Evolutionary conservation across 2,797 vertebrate species (phyloP), one percentile per base, ranked within the genome.

Genomic region (Mormyrus proboscirostris): DNA sequence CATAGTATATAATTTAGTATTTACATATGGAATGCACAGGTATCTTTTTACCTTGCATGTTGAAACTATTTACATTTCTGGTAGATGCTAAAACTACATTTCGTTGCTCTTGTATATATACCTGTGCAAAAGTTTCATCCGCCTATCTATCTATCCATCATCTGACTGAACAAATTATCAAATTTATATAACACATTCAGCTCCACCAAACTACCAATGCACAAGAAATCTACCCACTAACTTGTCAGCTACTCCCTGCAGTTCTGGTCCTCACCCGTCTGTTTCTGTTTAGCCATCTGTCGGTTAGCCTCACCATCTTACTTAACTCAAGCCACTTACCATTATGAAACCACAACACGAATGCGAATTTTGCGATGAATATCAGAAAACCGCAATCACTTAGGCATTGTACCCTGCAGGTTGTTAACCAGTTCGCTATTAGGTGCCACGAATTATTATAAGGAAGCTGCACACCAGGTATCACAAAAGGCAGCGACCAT

Each of bases 401-500:
- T 14, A 29, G 33, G 29, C 62, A 73, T 47, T 53, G 44, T 47
- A 88, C 7, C n/a, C 33, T 29, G 44, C 38, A 69, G 41, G 16
- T 10, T 38, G 38, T n/a, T 65, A 69, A 88, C 16, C 6, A 38
- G 44, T 41, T 49, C 14, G 69, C 12, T 73, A 14, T 22, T 69
- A 12, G 19, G 33, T 19, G 41, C 50, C 16, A n/a, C 83, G 38
- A 38, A 76, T 53, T 53, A 87, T 49, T 41, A 87, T 10, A 14
- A 29, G n/a, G 29, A 87, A 89, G 41, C 62, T 12, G 53, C 84
- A 89, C 62, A 86, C n/a, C 44, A 49, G 57, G 47, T 73, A 86
- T 88, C 88, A 47, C 87, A 73, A 55, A 12, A 73, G 88, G 47
- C 14, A 0, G 91, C 88, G 89, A 93, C 90, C 95, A 95, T 95